These are phyloP conservation scores for Oreotrochilus melanogaster DNA, from an alignment of 2,113 vertebrate genomes.

Conservation along the genomic window DNA sequence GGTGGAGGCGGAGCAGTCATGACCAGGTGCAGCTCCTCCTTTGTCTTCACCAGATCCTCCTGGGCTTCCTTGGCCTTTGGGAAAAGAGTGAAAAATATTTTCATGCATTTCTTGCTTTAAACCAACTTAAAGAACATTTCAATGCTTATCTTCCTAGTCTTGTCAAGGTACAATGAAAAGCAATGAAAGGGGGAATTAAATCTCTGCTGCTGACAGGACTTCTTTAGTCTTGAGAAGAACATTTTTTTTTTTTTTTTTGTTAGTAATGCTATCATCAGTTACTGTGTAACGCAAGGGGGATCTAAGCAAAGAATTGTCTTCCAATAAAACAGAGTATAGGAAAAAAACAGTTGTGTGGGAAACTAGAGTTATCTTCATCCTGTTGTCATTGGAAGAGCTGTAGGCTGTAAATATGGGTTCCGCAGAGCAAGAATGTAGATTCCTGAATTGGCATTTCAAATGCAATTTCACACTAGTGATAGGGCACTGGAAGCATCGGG, in stretches of 20 bases:
- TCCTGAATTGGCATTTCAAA: not conserved
- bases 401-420: not conserved
- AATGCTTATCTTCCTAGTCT: not conserved
- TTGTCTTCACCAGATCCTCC: slow-evolving; percentile 89
- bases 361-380: not conserved
- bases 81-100: not conserved
- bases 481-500: not conserved
- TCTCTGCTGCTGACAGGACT: not conserved
- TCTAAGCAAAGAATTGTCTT: not conserved
- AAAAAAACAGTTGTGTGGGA: not conserved
- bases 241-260: not conserved
- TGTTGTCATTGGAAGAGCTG: not conserved
- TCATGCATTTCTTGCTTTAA: not conserved
- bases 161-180: not conserved
- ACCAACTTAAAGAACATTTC: not conserved
- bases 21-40: slow-evolving; percentile 88
- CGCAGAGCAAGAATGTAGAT: not conserved
- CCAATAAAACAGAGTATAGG: not conserved
- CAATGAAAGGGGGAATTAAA: not conserved
- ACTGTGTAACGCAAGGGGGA: too few species aligned
- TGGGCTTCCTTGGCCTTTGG: slow-evolving; percentile 89
- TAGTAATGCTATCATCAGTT: not conserved
- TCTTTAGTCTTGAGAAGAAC: too few species aligned
- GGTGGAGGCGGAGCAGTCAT: slow-evolving; percentile 85
- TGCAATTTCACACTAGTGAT: accelerated